Conservation (phyloP, 2,888 invertebrate species). For the Druceiella hillmani region DNA sequence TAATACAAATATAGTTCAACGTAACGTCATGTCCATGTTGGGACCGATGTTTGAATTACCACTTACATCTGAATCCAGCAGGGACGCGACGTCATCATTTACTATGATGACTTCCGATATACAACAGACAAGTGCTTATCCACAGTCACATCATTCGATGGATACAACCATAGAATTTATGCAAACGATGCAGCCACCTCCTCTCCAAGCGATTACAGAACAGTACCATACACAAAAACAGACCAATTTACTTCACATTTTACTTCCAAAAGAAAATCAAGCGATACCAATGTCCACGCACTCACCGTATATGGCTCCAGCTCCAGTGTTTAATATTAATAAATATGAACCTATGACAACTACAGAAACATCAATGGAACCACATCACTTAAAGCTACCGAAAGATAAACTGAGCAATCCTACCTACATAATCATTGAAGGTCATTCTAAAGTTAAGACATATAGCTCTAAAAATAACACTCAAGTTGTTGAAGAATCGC, state of each 20-base stretch:
- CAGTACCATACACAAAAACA: constrained; percentile 11
- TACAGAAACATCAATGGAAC: too few relatives aligned
- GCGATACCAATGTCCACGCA: too few relatives aligned
- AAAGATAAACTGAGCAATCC: too few relatives aligned
- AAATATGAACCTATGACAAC: too few relatives aligned
- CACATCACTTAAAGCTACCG: too few relatives aligned
- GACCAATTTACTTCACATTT: constrained; percentile 14
- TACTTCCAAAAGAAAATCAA: constrained; percentile 20
- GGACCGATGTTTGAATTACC: constrained; percentile 48
- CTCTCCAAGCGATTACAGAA: constrained; percentile 31
- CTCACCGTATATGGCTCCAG: too few relatives aligned
- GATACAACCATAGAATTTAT: constrained; percentile 37
- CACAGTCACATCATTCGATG: constrained; percentile 4
- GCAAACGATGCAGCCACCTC: constrained; percentile 59
- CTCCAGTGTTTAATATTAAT: too few relatives aligned
- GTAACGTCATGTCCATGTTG: constrained; percentile 33
- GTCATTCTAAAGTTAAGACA: constrained; percentile 81
- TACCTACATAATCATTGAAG: constrained; percentile 80
- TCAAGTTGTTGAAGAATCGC: constrained; percentile 34
- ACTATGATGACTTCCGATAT: too few relatives aligned
- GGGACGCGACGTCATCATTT: too few relatives aligned
- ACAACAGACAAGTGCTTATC: too few relatives aligned
- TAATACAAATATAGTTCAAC: too few relatives aligned
- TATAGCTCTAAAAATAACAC: constrained; percentile 59
- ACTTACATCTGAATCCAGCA: constrained; percentile 36